These are phyloP conservation scores for Aphaenogaster ashmeadi DNA, from an alignment of 1,140 invertebrate species.

Conservation along the genomic window DNA sequence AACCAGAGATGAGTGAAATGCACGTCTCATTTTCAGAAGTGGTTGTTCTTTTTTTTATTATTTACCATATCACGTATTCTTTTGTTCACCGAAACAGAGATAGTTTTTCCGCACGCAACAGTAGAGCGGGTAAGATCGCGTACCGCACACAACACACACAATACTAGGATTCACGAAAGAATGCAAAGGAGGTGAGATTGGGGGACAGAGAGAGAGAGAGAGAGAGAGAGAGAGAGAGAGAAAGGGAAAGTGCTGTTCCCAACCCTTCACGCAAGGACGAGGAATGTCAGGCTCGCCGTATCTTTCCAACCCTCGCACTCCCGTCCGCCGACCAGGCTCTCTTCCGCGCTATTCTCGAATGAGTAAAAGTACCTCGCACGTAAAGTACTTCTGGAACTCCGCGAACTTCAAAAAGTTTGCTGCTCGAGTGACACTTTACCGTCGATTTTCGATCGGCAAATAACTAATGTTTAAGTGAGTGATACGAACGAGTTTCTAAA, in stretches of 20 bases:
- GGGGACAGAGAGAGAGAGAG: not conserved
- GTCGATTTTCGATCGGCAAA: conserved; percentile 46
- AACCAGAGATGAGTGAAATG: conserved; percentile 29
- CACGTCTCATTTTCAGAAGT: conserved; percentile 73
- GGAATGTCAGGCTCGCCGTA: conserved; percentile 37
- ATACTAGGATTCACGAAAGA: conserved; percentile 26
- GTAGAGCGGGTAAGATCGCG: not conserved
- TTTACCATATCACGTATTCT: conserved; percentile 47
- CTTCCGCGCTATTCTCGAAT: conserved; percentile 3
- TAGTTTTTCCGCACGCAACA: not conserved
- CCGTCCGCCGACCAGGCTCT: not conserved
- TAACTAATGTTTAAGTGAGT: conserved; percentile 50
- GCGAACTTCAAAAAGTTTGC: conserved; percentile 62
- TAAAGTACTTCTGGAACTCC: conserved; percentile 44
- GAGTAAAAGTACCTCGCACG: conserved; percentile 20
- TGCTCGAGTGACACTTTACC: conserved; percentile 65
- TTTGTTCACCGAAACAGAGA: not conserved
- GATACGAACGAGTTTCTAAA: conserved; percentile 46
- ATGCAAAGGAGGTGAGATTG: not conserved
- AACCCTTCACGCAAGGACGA: conserved; percentile 20
- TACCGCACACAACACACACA: not conserved
- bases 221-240: not conserved
- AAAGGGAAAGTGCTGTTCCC: conserved; percentile 22
- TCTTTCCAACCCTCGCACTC: not conserved
- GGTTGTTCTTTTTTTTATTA: conserved; percentile 61